A percentile compares a stretch with the other conserved stretches of the same genome.
phyloP scores from a whole-genome alignment of 2,113 vertebrate genomes.

The Salminus brasiliensis region DNA sequence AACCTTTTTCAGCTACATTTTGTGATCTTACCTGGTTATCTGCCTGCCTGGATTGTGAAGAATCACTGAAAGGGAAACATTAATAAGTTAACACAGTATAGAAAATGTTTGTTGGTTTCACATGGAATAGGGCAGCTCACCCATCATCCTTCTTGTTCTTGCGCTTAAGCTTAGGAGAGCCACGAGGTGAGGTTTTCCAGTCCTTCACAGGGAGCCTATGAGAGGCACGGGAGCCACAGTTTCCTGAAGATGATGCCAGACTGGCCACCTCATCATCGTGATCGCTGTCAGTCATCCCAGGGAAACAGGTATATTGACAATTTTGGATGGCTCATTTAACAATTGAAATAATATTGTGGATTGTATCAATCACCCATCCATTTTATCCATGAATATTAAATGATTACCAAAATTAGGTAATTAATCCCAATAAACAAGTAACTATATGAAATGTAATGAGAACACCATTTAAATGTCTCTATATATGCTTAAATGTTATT shows the following conservation, averaged over 20 bases:
- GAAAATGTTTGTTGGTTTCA: not conserved
- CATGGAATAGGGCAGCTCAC: slow-evolving; percentile 63
- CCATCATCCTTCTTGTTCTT: slow-evolving; percentile 90
- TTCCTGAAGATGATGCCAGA: slow-evolving; percentile 84
- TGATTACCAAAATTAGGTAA: too few species aligned
- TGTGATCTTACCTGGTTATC: slow-evolving; percentile 73
- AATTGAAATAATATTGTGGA: too few species aligned
- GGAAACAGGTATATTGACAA: too few species aligned
- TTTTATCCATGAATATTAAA: too few species aligned
- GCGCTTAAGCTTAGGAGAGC: slow-evolving; percentile 89
- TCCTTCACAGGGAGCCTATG: slow-evolving; percentile 92
- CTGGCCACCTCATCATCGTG: slow-evolving; percentile 93
- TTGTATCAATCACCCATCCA: too few species aligned
- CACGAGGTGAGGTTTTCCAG: slow-evolving; percentile 91
- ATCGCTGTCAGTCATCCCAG: slow-evolving; percentile 76
- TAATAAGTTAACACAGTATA: not conserved
- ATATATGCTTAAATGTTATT: not conserved
- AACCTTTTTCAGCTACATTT: not conserved
- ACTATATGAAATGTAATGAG: too few species aligned
- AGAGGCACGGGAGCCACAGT: slow-evolving; percentile 83
- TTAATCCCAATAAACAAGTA: too few species aligned
- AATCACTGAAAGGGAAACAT: slow-evolving; percentile 70
- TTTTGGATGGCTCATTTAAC: too few species aligned
- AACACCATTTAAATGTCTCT: too few species aligned
- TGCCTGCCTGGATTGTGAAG: slow-evolving; percentile 74